phyloP scores from a whole-genome alignment of 2,888 invertebrate genomes.

The Ennomos erosarius region DNA sequence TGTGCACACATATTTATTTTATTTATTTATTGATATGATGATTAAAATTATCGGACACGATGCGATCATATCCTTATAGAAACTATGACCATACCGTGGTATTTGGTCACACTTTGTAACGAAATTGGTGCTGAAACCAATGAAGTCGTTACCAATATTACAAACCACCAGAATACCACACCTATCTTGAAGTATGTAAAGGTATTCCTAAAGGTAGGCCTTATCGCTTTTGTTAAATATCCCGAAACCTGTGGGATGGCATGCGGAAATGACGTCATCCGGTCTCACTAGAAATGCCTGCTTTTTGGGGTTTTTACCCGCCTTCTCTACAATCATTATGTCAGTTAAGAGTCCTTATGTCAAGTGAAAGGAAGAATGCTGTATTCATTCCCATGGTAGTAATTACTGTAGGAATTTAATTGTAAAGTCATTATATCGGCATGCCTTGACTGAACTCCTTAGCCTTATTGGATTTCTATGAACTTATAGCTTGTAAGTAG shows the following conservation, averaged over 20 bases:
- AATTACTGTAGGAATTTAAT: background rate
- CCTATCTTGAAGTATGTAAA: background rate
- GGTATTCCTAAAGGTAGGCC: background rate
- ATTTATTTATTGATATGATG: no score
- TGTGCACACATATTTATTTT: no score
- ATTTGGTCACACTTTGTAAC: background rate
- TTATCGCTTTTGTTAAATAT: conserved; percentile 11
- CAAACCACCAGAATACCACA: background rate
- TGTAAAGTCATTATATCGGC: conserved; percentile 10
- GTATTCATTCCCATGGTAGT: background rate
- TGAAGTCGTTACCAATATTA: background rate
- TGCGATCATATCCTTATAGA: no score
- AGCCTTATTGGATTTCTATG: no score
- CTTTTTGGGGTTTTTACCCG: background rate
- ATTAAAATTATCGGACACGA: no score
- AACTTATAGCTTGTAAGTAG: no score
- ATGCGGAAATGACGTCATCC: conserved; percentile 34
- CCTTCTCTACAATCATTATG: background rate
- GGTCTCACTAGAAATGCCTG: background rate
- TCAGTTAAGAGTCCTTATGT: background rate
- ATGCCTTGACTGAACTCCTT: background rate
- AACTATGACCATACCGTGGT: no score
- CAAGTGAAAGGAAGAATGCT: background rate
- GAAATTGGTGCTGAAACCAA: background rate
- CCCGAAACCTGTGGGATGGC: conserved; percentile 25